Evolutionary conservation across 2,888 invertebrate genomes (phyloP).

Genomic region (Caprella mutica): DNA sequence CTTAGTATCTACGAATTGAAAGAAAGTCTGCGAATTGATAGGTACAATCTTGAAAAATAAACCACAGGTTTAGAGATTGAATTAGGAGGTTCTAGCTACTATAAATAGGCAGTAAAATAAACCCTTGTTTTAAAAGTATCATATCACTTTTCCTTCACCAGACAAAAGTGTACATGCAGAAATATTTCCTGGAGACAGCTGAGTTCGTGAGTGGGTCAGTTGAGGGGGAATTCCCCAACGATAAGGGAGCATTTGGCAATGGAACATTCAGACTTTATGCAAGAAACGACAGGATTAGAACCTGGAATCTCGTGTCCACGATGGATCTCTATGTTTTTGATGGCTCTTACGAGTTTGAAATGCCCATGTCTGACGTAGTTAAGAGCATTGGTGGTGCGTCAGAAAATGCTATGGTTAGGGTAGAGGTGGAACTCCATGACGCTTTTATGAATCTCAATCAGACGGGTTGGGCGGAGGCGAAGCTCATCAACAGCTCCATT

Average conservation of each 20-base stretch:
- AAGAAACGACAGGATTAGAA: not conserved
- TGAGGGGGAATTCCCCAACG: slow-evolving; percentile 29
- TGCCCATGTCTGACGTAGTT: slow-evolving; percentile 67
- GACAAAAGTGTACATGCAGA: slow-evolving; percentile 40
- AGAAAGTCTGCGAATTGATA: no score
- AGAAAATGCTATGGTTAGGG: slow-evolving; percentile 66
- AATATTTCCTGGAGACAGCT: slow-evolving; percentile 39
- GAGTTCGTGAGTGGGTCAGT: slow-evolving; percentile 38
- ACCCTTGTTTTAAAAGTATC: not conserved
- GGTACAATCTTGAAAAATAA: no score
- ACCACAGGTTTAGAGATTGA: no score
- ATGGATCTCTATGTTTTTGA: slow-evolving; percentile 48
- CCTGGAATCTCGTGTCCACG: not conserved
- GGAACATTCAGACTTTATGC: slow-evolving; percentile 15
- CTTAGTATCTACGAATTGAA: no score
- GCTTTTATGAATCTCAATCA: slow-evolving; percentile 71
- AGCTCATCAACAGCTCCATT: slow-evolving; percentile 77
- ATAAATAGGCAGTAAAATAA: no score
- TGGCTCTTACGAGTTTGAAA: slow-evolving; percentile 75
- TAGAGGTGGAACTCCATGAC: slow-evolving; percentile 63
- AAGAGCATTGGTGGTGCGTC: slow-evolving; percentile 52
- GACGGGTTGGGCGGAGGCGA: slow-evolving; percentile 72
- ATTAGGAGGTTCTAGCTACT: no score
- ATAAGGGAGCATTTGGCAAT: slow-evolving; percentile 28
- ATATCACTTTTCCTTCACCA: slow-evolving; percentile 33